Evolutionary conservation across 2,888 invertebrate genomes (phyloP).

Genomic region (Cecidostiba fungosa): DNA sequence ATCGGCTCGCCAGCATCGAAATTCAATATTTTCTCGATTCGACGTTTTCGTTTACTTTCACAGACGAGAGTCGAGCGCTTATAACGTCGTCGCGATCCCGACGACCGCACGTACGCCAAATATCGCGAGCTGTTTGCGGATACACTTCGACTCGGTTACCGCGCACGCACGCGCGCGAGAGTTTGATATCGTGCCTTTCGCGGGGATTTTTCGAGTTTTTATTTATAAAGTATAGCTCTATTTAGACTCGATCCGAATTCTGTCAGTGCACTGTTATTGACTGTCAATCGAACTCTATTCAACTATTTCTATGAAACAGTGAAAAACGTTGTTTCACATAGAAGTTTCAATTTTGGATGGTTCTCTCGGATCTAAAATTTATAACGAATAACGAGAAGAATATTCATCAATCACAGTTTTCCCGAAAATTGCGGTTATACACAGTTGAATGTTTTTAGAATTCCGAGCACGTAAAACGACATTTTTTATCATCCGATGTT

Average conservation of each 20-base stretch:
- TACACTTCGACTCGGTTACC: neutral
- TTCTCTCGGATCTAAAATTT: too few relatives aligned
- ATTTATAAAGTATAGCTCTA: neutral
- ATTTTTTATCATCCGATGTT: neutral
- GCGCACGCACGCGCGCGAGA: neutral
- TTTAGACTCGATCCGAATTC: neutral
- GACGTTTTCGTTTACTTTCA: constrained; percentile 22
- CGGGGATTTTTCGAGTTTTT: neutral
- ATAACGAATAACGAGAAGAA: too few relatives aligned
- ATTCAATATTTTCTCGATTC: constrained; percentile 41
- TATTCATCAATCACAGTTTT: neutral
- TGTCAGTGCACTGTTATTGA: too few relatives aligned
- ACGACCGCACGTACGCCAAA: constrained; percentile 38
- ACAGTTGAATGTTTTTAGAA: neutral
- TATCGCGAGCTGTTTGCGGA: constrained; percentile 40
- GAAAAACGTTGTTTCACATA: too few relatives aligned
- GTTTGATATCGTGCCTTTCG: neutral
- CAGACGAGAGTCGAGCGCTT: neutral
- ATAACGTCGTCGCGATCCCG: constrained; percentile 1
- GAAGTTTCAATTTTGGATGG: too few relatives aligned
- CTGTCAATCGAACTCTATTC: too few relatives aligned
- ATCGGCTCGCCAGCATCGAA: neutral
- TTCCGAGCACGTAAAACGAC: neutral
- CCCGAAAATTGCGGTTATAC: neutral
- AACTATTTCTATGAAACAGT: too few relatives aligned